These are phyloP conservation scores for Hydraecia micacea DNA, from an alignment of 2,888 invertebrate species.

Conservation along the genomic window DNA sequence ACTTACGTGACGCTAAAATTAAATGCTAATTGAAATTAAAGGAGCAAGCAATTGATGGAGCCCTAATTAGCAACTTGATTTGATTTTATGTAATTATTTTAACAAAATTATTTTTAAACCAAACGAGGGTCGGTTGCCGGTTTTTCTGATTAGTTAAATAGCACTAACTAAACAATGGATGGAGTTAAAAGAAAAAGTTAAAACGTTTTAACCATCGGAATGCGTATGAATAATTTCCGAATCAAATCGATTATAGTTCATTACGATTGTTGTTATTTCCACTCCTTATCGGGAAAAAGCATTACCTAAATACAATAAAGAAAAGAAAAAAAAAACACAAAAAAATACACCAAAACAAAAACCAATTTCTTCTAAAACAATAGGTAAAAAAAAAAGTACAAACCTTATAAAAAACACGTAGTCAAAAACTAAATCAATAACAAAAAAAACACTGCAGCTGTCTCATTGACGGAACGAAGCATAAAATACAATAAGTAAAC, in stretches of 20 bases:
- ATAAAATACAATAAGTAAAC: constrained; percentile 26
- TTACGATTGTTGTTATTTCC: constrained; percentile 17
- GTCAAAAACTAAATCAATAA: neutral
- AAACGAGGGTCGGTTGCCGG: too few relatives aligned
- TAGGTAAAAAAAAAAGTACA: neutral
- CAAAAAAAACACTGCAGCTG: constrained; percentile 30
- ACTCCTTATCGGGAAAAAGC: constrained; percentile 16
- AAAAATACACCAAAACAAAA: neutral
- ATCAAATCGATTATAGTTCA: constrained; percentile 41
- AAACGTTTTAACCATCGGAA: neutral
- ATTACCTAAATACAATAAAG: neutral
- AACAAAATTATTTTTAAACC: neutral
- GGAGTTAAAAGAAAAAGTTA: neutral
- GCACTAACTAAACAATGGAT: neutral
- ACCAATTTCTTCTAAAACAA: neutral
- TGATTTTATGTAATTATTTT: neutral
- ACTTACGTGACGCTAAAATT: neutral
- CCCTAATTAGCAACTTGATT: neutral
- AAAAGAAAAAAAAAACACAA: neutral
- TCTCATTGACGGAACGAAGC: constrained; percentile 36
- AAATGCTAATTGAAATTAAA: neutral
- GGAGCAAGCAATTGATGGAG: neutral
- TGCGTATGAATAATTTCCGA: constrained; percentile 18
- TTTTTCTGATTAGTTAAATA: constrained; percentile 3
- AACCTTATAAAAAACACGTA: constrained; percentile 39